Conservation (phyloP, 2,113 vertebrate genomes). For the Platichthys flesus region DNA sequence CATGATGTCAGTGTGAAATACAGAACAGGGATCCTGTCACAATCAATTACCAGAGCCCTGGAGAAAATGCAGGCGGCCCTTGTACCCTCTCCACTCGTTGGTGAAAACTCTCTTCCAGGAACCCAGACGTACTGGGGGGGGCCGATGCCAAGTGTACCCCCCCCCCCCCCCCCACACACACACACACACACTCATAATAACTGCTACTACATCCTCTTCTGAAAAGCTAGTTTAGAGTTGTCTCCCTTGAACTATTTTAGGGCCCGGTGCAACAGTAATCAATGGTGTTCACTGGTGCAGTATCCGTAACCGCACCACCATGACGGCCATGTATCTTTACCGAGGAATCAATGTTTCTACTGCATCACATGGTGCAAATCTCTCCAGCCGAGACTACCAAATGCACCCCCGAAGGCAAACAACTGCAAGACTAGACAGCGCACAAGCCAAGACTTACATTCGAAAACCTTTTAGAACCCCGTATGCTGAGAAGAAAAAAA, state of each 20-base stretch:
- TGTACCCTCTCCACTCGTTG: slow-evolving; percentile 42
- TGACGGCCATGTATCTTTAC: slow-evolving; percentile 3
- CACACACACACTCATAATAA: too few relatives aligned
- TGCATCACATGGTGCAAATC: slow-evolving; percentile 1
- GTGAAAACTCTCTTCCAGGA: slow-evolving; percentile 42
- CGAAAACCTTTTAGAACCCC: slow-evolving; percentile 6
- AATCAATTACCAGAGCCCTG: slow-evolving; percentile 66
- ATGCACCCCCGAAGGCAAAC: slow-evolving; percentile 29
- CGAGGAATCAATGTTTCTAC: neutral
- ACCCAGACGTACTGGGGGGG: neutral
- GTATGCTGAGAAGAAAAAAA: neutral
- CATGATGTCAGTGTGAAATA: slow-evolving; percentile 70
- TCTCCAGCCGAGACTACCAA: slow-evolving; percentile 14
- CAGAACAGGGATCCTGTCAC: slow-evolving; percentile 66
- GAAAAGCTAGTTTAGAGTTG: slow-evolving; percentile 1
- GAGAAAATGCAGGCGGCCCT: slow-evolving; percentile 47
- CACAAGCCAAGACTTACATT: slow-evolving; percentile 44
- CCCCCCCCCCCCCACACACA: too few relatives aligned
- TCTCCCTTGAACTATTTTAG: slow-evolving; percentile 10
- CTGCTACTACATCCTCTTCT: too few relatives aligned
- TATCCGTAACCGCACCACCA: neutral
- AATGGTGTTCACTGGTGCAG: neutral
- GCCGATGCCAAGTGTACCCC: slow-evolving; percentile 7
- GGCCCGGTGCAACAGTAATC: neutral
- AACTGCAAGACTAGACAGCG: slow-evolving; percentile 1